phyloP scores from a whole-genome alignment of 2,113 vertebrate species.

The Corythornis madagascariensis region DNA sequence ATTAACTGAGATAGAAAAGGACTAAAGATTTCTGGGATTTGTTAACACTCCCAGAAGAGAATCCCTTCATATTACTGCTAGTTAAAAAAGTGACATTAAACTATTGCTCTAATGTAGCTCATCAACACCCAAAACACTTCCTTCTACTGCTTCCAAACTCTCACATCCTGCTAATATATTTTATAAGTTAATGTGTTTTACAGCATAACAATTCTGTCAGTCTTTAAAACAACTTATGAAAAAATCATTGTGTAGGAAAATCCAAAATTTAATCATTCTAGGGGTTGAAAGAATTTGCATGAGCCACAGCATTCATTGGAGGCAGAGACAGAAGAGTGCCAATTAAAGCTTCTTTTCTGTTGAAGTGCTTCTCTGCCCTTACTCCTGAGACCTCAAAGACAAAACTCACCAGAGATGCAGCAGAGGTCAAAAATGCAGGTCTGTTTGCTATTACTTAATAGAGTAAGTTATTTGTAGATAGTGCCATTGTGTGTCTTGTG shows the following conservation, averaged over 20 bases:
- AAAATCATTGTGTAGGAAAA: not conserved
- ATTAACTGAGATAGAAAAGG: not conserved
- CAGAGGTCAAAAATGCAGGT: not conserved
- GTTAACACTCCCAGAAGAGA: not conserved
- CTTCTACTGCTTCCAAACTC: not conserved
- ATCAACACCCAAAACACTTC: not conserved
- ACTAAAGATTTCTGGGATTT: not conserved
- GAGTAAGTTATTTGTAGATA: not conserved
- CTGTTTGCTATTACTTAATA: not conserved
- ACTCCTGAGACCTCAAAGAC: not conserved
- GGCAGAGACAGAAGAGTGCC: not conserved
- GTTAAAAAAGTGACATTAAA: not conserved
- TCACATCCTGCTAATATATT: not conserved
- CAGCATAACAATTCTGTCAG: not conserved
- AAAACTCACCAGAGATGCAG: not conserved
- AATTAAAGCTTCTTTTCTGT: not conserved
- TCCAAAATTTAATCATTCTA: not conserved
- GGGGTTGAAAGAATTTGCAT: not conserved
- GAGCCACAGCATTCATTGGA: not conserved
- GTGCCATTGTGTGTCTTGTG: not conserved
- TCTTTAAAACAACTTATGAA: not conserved
- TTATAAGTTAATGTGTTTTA: not conserved
- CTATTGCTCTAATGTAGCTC: not conserved
- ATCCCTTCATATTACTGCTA: not conserved
- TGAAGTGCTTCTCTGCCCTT: not conserved